Conservation (phyloP, 2,888 invertebrate genomes). For the Auanema sp. region DNA sequence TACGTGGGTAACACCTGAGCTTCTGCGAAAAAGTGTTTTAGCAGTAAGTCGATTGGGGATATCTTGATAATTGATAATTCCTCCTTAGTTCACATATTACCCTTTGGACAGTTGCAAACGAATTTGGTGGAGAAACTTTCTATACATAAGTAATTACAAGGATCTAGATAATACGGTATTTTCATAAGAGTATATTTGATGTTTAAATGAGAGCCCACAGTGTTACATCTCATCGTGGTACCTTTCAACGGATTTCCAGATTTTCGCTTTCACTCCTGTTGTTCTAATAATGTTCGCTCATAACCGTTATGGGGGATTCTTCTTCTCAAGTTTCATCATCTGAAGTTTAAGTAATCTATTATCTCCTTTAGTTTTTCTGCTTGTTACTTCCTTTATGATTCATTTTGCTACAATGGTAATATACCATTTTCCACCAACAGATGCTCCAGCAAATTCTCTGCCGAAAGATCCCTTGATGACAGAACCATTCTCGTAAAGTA, state of each 20-base stretch:
- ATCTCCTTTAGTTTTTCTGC: background rate
- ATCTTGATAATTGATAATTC: background rate
- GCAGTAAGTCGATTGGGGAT: too few relatives aligned
- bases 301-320: background rate
- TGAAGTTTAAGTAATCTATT: background rate
- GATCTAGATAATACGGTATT: constrained; percentile 24
- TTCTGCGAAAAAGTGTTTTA: constrained; percentile 9
- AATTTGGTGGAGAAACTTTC: constrained; percentile 44
- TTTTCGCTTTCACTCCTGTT: constrained; percentile 30
- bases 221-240: constrained; percentile 50
- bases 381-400: constrained; percentile 4
- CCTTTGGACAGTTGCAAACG: constrained; percentile 27
- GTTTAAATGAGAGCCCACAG: constrained; percentile 17
- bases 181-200: too few relatives aligned
- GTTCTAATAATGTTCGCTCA: constrained; percentile 8
- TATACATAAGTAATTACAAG: constrained; percentile 46
- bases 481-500: constrained; percentile 6
- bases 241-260: constrained; percentile 50
- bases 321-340: background rate
- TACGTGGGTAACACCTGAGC: constrained; percentile 33
- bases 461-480: constrained; percentile 11
- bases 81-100: constrained; percentile 8
- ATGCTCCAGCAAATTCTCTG: background rate
- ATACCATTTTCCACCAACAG: constrained; percentile 11
- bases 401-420: constrained; percentile 9